Evolutionary conservation across 2,888 invertebrate genomes (phyloP), one percentile per base, ranked within the genome.

Genomic region (Neuroscelio doddi): DNA sequence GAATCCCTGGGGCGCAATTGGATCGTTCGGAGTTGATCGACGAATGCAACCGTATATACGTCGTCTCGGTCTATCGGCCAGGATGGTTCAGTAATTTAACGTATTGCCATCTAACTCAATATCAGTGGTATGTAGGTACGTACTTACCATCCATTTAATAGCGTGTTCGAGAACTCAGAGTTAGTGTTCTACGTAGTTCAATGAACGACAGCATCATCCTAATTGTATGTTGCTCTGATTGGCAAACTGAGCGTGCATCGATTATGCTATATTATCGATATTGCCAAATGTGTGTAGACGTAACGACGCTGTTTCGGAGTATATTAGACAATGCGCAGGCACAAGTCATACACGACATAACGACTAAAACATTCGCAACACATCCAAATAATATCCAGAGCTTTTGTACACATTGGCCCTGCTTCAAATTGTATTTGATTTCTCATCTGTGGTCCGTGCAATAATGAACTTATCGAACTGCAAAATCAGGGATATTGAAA

Each of bases 81-180:
- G 56, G 47, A 44, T 47, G 69, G 69, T 64, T 70, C 55, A 64
- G 72, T 71, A 77, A 79, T 79, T 76, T 76, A 73, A 74, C 70
- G 72, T 71, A 75, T 73, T 73, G 75, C 71, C 70, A 67, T 65
- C 72, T 76, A 76, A 78, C 75, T 75, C 73, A 74, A 79, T 76
- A 78, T 78, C 73, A 72, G 71, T 57, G 70, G 71, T 70, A 53
- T 52, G 52, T 42, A 29, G 27, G 41, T 14, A 41, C 39, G 32
- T 32, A 70, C 69, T 74, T 71, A 70, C 64, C 73, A 53, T 69
- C 70, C 71, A 71, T 74, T 77, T 78, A 78, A 79, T 78, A 72
- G 72, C 72, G 64, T 68, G 73, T 74, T 74, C 59, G 63, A 46
- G 36, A 51, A 56, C 27, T 42, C 32, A 45, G 17, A 62, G 53